These are phyloP conservation scores for Mareca strepera DNA, from an alignment of 2,797 vertebrate genomes.

Conservation along the genomic window DNA sequence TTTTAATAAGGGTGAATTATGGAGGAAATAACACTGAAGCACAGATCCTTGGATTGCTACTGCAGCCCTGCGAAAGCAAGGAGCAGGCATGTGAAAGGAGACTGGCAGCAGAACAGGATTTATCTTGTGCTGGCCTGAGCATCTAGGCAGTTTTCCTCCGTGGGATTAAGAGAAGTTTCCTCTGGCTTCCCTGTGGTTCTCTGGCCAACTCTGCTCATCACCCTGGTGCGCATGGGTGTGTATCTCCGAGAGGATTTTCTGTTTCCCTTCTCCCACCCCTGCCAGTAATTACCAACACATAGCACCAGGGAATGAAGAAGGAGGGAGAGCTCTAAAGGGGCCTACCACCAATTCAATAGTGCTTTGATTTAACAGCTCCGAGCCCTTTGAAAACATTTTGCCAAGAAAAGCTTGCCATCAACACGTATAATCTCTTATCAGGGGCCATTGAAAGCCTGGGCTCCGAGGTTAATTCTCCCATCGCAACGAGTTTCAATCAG, in stretches of 20 bases:
- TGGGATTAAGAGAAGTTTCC: background rate
- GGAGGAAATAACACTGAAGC: background rate
- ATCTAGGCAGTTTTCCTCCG: background rate
- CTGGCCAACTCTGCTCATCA: background rate
- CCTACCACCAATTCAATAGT: slow-evolving; percentile 76
- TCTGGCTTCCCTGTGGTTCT: background rate
- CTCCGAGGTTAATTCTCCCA: slow-evolving; percentile 99
- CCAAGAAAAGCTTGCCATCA: slow-evolving; percentile 96
- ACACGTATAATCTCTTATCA: slow-evolving; percentile 99
- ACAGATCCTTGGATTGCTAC: background rate
- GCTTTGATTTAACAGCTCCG: slow-evolving; percentile 91
- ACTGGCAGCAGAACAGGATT: background rate
- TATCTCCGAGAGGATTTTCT: background rate
- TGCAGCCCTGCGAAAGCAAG: background rate
- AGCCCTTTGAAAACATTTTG: slow-evolving; percentile 89
- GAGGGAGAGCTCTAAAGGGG: slow-evolving; percentile 40
- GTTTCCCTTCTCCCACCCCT: slow-evolving; percentile 24
- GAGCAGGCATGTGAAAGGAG: background rate
- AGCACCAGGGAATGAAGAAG: slow-evolving; percentile 31
- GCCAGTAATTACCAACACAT: slow-evolving; percentile 53
- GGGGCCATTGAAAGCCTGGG: slow-evolving; percentile 95
- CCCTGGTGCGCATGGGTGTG: background rate
- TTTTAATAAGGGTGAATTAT: background rate
- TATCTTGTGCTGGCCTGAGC: background rate
- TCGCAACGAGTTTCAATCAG: slow-evolving; percentile 99